Conservation (phyloP, 2,797 vertebrate species). For the Pangasius djambal region DNA sequence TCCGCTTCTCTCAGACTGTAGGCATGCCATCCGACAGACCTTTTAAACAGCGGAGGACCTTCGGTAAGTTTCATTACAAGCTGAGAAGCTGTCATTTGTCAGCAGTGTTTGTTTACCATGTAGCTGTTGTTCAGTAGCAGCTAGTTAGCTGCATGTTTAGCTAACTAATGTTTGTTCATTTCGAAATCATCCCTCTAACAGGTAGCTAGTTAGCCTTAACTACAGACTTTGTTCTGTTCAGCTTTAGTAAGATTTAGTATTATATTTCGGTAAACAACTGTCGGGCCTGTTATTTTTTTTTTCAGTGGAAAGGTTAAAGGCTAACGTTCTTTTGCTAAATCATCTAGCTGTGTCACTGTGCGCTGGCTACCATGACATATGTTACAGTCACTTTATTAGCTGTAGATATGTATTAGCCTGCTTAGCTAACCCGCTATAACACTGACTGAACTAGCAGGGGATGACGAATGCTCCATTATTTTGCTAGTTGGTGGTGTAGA, state of each 20-base stretch:
- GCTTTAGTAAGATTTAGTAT: background rate
- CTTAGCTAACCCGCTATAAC: background rate
- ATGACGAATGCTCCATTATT: background rate
- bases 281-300: background rate
- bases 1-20: constrained; percentile 14
- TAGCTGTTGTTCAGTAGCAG: constrained; percentile 20
- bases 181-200: no score
- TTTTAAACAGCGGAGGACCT: constrained; percentile 94
- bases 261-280: background rate
- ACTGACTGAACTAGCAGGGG: background rate
- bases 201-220: background rate
- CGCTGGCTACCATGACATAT: background rate
- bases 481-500: background rate
- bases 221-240: background rate
- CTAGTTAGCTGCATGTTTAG: constrained; percentile 12
- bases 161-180: no score
- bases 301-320: background rate
- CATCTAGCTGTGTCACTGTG: background rate
- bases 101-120: constrained; percentile 38
- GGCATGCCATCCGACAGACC: constrained; percentile 92
- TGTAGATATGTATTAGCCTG: background rate
- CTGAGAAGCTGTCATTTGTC: background rate
- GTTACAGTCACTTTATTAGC: background rate
- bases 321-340: background rate
- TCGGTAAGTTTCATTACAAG: constrained; percentile 79